These are phyloP conservation scores for Leptoteleia sp. DNA, from an alignment of 1,140 invertebrate species.

Conservation along the genomic window DNA sequence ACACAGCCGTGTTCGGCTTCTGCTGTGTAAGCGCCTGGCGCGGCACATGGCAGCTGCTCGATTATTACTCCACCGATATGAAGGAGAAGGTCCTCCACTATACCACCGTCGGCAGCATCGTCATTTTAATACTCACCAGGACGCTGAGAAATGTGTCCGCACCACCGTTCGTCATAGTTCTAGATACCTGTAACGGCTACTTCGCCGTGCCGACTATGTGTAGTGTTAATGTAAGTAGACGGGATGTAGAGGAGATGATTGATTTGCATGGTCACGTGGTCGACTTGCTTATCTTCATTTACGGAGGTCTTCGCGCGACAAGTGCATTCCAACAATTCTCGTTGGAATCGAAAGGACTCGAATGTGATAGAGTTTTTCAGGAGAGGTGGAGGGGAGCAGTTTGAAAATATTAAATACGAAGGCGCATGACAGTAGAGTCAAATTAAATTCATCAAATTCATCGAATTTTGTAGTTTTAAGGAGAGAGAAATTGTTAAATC, in stretches of 20 bases:
- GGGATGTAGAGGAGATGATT: neutral
- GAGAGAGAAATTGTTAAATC: no score
- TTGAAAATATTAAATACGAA: no score
- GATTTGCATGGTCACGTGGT: constrained; percentile 4
- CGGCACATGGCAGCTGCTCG: constrained; percentile 89
- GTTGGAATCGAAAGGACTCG: no score
- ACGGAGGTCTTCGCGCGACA: no score
- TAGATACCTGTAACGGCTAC: constrained; percentile 88
- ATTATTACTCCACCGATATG: constrained; percentile 82
- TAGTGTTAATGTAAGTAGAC: constrained; percentile 84
- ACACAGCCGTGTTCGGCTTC: constrained; percentile 88
- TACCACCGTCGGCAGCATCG: constrained; percentile 84
- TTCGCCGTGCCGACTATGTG: constrained; percentile 93
- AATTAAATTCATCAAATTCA: no score
- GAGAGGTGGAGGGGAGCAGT: no score
- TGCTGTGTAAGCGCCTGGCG: constrained; percentile 92
- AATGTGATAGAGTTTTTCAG: no score
- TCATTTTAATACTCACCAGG: constrained; percentile 85
- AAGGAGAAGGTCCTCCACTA: constrained; percentile 40
- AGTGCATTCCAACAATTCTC: no score
- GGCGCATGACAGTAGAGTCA: no score
- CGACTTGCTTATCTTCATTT: neutral
- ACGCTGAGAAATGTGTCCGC: constrained; percentile 90
- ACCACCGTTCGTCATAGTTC: constrained; percentile 88
- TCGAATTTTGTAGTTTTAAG: no score